Base-by-base conservation (phyloP, 2,113 vertebrate species). In the Heterochromis multidens region DNA sequence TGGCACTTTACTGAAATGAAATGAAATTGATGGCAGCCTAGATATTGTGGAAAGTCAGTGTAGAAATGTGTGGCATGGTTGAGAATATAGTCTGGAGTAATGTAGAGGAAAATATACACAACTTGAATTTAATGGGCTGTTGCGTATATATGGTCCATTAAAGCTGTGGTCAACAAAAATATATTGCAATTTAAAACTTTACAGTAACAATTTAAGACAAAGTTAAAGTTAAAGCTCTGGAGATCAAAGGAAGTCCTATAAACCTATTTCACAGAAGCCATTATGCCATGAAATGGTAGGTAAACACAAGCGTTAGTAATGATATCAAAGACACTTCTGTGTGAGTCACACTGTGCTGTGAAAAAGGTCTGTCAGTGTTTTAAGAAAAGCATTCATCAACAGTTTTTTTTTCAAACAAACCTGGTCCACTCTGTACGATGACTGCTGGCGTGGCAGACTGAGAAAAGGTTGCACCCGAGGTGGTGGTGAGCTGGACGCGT, bases 381-480 rank as follows among this genome's bases (percentile, higher is more conserved):
- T 5, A n/a, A 49, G 19, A 54, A 31, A 54, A 80, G 27, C 37
- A 29, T 79, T 74, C 2, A 37, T 59, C 8, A 67, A 12, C 43
- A 3, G 0, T 3, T 19, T 60, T 52, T 74, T 58, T 4, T n/a
- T 0, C 23, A 72, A 25, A 93, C 95, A 56, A 60, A 96, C 96
- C 95, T 96, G 94, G 17, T 92, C 92, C 4, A 70, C 77, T 43
- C 86, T 90, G 88, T 91, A 94, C 1, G 91, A 84, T 0, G 91
- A 21, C 82, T 90, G 92, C 80, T 92, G 94, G 6, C 90, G 93
- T 1, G 95, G 95, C 86, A 96, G 92, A 14, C 93, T 96, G 86
- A 94, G 92, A 17, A 95, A 95, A 25, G 92, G 89, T 12, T 93
- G 83, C 67, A 89, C 83, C 70, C 80, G 88, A 4, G 88, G 81